A percentile compares a stretch with the other conserved stretches of the same genome.
Conservation (phyloP, 2,113 vertebrate genomes). For the Zeus faber region DNA sequence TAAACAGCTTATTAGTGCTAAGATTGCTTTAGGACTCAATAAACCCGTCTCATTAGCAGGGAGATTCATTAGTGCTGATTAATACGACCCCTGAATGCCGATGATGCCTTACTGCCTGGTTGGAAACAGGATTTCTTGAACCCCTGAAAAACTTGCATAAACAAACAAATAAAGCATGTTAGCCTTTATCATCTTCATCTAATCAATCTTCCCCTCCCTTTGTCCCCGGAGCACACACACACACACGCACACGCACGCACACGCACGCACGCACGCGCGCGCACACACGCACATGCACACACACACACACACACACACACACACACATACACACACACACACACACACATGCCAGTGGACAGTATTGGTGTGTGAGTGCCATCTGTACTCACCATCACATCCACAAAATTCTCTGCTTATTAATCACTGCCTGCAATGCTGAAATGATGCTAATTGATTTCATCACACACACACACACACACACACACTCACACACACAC, state of each 20-base stretch:
- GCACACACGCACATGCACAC: background rate
- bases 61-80: conserved; percentile 56
- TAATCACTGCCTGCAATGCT: conserved; percentile 56
- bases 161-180: conserved; percentile 35
- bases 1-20: conserved; percentile 66
- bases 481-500: background rate
- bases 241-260: conserved; percentile 7
- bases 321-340: conserved; percentile 14
- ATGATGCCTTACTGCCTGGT: conserved; percentile 29
- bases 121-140: background rate
- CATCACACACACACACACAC: background rate
- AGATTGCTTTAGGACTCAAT: conserved; percentile 66
- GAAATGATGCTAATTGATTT: conserved; percentile 50
- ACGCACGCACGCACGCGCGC: conserved; percentile 26
- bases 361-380: conserved; percentile 46
- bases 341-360: conserved; percentile 40
- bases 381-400: conserved; percentile 59
- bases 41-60: conserved; percentile 60
- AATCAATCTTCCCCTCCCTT: too few species aligned
- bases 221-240: conserved; percentile 4
- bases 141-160: conserved; percentile 24
- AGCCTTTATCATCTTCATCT: too few species aligned
- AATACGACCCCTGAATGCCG: conserved; percentile 60
- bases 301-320: conserved; percentile 18
- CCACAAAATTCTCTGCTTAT: conserved; percentile 50